Conservation (phyloP, 2,888 invertebrate species). For the Philaethria dido region DNA sequence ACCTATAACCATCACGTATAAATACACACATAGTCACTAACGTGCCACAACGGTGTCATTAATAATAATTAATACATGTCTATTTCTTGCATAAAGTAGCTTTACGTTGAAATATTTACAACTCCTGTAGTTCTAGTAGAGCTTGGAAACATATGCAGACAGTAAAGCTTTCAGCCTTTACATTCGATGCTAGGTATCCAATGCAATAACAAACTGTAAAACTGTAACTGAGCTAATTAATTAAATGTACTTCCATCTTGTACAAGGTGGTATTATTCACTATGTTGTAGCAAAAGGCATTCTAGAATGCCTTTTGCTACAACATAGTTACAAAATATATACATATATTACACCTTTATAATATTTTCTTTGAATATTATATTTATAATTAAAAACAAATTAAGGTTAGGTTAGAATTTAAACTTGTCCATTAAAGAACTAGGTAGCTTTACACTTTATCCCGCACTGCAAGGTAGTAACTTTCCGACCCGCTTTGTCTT, state of each 20-base stretch:
- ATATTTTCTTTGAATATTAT: no score
- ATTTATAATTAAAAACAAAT: no score
- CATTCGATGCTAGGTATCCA: background rate
- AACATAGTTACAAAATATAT: background rate
- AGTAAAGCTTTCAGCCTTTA: background rate
- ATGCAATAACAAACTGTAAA: background rate
- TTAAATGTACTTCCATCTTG: conserved; percentile 2
- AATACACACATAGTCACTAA: background rate
- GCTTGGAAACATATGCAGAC: background rate
- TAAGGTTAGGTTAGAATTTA: background rate
- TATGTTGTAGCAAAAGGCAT: no score
- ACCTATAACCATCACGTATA: background rate
- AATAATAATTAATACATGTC: conserved; percentile 3
- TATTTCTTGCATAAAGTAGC: background rate
- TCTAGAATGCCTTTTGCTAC: background rate
- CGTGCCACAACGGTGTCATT: background rate
- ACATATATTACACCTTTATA: no score
- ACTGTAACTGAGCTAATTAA: conserved; percentile 11
- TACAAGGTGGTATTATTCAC: background rate
- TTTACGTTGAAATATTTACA: background rate
- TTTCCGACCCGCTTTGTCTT: no score
- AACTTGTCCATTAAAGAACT: no score
- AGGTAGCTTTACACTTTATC: no score
- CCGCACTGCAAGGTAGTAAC: no score
- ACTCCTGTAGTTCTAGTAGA: background rate